These are phyloP conservation scores for Calycopis cecrops DNA, from an alignment of 1,140 invertebrate genomes.

Conservation along the genomic window DNA sequence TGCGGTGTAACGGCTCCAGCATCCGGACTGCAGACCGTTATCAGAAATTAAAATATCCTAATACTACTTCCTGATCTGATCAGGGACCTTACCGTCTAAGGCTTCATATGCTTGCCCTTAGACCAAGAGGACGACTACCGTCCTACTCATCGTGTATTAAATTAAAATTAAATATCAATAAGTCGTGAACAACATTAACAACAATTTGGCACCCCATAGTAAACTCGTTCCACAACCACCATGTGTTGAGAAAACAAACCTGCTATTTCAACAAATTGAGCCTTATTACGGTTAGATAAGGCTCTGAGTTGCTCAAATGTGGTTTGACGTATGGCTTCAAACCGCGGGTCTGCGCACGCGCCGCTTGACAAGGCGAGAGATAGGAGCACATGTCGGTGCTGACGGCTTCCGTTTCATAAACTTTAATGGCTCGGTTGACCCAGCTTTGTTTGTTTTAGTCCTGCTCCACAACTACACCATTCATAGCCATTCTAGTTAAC, in stretches of 20 bases:
- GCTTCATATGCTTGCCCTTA: no score
- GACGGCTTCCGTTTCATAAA: slow-evolving; percentile 69
- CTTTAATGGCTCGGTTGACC: slow-evolving; percentile 68
- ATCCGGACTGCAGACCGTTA: no score
- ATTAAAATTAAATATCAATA: slow-evolving; percentile 5
- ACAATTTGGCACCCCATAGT: slow-evolving; percentile 7
- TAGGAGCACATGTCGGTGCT: slow-evolving; percentile 51
- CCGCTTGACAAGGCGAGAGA: slow-evolving; percentile 60
- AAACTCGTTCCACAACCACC: neutral
- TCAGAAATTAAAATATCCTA: no score
- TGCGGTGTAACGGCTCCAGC: no score
- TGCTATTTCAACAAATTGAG: slow-evolving; percentile 16
- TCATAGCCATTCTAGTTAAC: slow-evolving; percentile 58
- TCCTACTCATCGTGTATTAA: no score
- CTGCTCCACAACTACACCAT: slow-evolving; percentile 58
- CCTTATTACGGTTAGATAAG: slow-evolving; percentile 27
- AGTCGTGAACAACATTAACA: slow-evolving; percentile 1
- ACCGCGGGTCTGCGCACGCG: slow-evolving; percentile 55
- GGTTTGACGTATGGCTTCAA: slow-evolving; percentile 24
- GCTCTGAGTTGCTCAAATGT: slow-evolving; percentile 25
- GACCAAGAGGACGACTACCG: no score
- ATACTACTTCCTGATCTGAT: no score
- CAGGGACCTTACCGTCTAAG: no score
- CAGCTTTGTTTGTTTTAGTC: slow-evolving; percentile 67
- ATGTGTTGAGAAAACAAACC: slow-evolving; percentile 3